These are phyloP conservation scores for Acinonyx jubatus DNA, from an alignment of 2,113 vertebrate species.

Conservation along the genomic window DNA sequence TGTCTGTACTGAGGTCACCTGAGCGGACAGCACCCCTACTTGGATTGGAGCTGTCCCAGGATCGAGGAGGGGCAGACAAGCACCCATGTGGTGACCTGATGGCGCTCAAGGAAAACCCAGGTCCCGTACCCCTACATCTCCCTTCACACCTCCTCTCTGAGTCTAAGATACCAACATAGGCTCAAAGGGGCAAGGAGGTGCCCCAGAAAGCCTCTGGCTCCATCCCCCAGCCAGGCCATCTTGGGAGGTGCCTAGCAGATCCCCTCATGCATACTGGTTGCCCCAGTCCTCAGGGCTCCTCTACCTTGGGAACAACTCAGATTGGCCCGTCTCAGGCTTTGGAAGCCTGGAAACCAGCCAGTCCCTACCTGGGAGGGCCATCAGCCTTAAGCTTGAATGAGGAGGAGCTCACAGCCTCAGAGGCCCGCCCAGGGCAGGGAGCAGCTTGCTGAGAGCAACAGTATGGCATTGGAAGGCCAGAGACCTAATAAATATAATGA, in stretches of 20 bases:
- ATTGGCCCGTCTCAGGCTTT: neutral
- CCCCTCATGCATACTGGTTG: neutral
- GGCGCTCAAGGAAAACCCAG: neutral
- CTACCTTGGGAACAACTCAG: neutral
- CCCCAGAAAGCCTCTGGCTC: neutral
- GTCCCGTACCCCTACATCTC: neutral
- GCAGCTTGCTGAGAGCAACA: neutral
- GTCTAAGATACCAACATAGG: neutral
- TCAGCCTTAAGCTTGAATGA: neutral
- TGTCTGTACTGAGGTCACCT: neutral
- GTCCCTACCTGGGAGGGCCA: neutral
- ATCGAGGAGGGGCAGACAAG: neutral
- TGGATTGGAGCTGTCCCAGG: neutral
- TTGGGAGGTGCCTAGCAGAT: neutral
- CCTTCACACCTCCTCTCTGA: neutral
- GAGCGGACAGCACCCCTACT: neutral
- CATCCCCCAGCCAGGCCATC: neutral
- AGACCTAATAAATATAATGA: neutral
- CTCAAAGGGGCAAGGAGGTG: neutral
- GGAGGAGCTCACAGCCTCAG: neutral
- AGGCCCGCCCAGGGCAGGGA: neutral
- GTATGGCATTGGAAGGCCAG: neutral
- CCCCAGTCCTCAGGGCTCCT: neutral
- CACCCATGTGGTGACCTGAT: neutral
- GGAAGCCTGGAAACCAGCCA: neutral